phyloP scores from a whole-genome alignment of 1,140 invertebrate species.

The Drosophila pallidifrons region DNA sequence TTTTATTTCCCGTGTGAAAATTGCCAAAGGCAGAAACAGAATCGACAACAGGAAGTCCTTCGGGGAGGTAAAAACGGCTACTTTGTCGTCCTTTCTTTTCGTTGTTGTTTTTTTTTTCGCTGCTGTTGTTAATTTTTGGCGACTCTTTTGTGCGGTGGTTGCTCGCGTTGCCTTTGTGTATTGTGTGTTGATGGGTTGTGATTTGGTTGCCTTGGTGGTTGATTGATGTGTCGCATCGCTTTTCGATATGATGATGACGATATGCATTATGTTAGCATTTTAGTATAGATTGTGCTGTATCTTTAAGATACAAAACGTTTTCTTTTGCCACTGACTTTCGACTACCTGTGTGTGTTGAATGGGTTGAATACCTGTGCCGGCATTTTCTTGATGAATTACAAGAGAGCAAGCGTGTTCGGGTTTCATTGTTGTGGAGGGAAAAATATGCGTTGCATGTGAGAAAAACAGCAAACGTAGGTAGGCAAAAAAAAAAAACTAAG shows the following conservation, averaged over 20 bases:
- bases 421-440: slow-evolving; percentile 57
- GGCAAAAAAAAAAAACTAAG: slow-evolving; percentile 24
- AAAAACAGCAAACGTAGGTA: slow-evolving; percentile 68
- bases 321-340: slow-evolving; percentile 6
- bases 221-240: slow-evolving; percentile 69
- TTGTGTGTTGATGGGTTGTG: slow-evolving; percentile 55
- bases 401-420: slow-evolving; percentile 47
- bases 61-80: slow-evolving; percentile 33
- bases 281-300: neutral
- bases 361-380: slow-evolving; percentile 44
- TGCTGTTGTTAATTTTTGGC: neutral
- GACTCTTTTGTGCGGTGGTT: slow-evolving; percentile 48
- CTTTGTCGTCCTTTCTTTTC: slow-evolving; percentile 47
- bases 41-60: slow-evolving; percentile 59
- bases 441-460: slow-evolving; percentile 78
- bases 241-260: slow-evolving; percentile 10
- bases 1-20: slow-evolving; percentile 83
- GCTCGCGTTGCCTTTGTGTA: slow-evolving; percentile 19
- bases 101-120: neutral
- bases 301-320: neutral
- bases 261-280: slow-evolving; percentile 15
- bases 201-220: slow-evolving; percentile 76
- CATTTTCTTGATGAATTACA: slow-evolving; percentile 40
- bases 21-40: slow-evolving; percentile 49
- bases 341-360: slow-evolving; percentile 24